Base-by-base conservation (phyloP, 92 coral and sea anemone species). In the Actinernus sp. region DNA sequence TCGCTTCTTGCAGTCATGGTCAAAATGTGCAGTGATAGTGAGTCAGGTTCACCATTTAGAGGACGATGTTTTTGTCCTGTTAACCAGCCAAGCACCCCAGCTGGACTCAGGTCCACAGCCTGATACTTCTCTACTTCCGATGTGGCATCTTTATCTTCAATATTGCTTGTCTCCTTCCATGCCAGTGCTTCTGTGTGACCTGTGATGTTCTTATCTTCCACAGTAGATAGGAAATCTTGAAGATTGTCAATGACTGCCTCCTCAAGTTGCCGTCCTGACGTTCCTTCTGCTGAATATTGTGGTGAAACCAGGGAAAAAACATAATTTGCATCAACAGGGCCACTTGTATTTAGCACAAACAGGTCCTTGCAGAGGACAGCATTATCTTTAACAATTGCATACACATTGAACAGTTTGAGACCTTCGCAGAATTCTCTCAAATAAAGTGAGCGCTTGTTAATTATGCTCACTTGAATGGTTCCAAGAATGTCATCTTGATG, bases 81-180 rank as follows among this genome's bases (percentile, higher is more conserved):
- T 27, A 88, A 45, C 94, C 94, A 88, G 22, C 87, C 94, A 65
- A 77, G 82, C 64, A 88, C 79, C 37, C 89, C 87, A 31, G 86
- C 65, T 56, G 86, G 83, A 16, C 68, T 72, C 44, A 71, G 13
- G 23, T 80, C 69, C 23, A 73, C 61, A 33, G 48, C 45, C 49
- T 86, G 66, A 68, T 49, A 32, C 22, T 58, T 62, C n/a, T 43
- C 59, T 32, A 38, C 67, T 51, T 52, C 53, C 39, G 10, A 8
- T 16, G 0, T 56, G 30, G 17, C 79, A 37, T 26, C 34, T 36
- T 32, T 61, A 34, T 31, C 48, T 3, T 31, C 60, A 34, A 0
- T 49, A 26, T 14, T 69, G 49, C 31, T 22, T 31, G 53, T 53
- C 57, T 68, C 85, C 65, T 66, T 60, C 84, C 84, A 77, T 55